Conservation (phyloP, 2,113 vertebrate genomes). For the Lonchura striata region DNA sequence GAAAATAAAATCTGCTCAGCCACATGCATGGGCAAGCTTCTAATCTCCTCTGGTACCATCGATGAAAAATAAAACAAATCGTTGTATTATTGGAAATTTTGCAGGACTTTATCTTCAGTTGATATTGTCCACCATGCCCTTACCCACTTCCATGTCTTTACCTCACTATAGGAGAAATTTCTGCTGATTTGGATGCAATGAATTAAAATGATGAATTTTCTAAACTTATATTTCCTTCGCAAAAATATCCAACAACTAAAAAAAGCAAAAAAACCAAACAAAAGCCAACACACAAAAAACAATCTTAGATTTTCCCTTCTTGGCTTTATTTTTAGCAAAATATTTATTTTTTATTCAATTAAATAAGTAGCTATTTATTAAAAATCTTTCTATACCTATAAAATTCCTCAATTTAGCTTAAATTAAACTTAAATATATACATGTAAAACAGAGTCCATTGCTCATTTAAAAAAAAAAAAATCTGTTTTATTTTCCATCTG, state of each 20-base stretch:
- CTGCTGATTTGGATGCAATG: not conserved
- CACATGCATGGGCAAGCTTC: too few relatives aligned
- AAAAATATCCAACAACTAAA: not conserved
- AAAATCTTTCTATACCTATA: not conserved
- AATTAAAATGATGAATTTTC: rapidly evolving
- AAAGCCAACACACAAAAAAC: not conserved
- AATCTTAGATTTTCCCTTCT: not conserved
- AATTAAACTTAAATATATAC: not conserved
- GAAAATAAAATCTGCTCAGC: not conserved
- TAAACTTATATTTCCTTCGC: not conserved
- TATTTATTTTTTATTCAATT: not conserved
- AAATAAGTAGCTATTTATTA: not conserved
- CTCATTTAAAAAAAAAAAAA: not conserved
- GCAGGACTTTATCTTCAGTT: not conserved
- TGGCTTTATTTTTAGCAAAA: not conserved
- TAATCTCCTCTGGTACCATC: not conserved
- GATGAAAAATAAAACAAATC: not conserved
- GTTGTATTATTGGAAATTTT: not conserved
- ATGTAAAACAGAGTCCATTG: not conserved
- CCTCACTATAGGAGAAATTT: not conserved
- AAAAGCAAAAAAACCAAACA: not conserved
- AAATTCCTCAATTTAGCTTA: not conserved
- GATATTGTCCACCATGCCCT: not conserved
- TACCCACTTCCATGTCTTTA: not conserved
- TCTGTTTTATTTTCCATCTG: not conserved